A percentile compares a stretch with the other conserved stretches of the same genome.
phyloP scores from a whole-genome alignment of 2,113 vertebrate genomes.

The Semicossyphus pulcher region DNA sequence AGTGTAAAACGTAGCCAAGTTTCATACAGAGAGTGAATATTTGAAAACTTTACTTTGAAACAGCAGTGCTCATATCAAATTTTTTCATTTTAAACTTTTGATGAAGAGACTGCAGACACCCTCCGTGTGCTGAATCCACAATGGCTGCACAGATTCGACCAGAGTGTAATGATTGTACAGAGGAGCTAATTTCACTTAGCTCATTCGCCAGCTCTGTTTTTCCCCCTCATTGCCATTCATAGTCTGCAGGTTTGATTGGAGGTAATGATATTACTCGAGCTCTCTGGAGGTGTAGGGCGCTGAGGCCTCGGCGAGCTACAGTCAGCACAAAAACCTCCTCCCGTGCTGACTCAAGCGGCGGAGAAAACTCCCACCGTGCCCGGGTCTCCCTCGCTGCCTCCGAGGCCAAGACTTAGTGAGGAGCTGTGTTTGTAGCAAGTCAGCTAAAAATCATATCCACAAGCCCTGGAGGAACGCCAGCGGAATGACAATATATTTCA shows the following conservation, averaged over 20 bases:
- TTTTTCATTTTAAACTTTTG: conserved; percentile 53
- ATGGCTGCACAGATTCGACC: neutral
- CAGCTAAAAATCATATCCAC: conserved; percentile 58
- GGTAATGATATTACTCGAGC: conserved; percentile 69
- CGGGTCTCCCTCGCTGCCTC: conserved; percentile 32
- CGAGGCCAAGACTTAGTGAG: conserved; percentile 44
- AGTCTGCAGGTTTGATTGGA: conserved; percentile 65
- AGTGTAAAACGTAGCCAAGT: conserved; percentile 17
- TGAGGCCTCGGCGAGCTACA: conserved; percentile 50
- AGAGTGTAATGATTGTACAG: conserved; percentile 42
- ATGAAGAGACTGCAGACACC: conserved; percentile 47
- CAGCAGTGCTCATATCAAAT: neutral
- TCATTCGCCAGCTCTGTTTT: conserved; percentile 34
- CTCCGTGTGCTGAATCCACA: conserved; percentile 38
- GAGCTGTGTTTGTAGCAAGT: conserved; percentile 54
- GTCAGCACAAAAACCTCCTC: conserved; percentile 74
- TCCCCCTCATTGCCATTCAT: conserved; percentile 72
- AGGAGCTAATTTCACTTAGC: conserved; percentile 60
- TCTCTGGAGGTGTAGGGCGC: conserved; percentile 45
- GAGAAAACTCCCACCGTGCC: conserved; percentile 45
- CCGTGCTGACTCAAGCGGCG: conserved; percentile 71
- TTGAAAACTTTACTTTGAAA: conserved; percentile 29
- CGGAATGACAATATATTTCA: conserved; percentile 59
- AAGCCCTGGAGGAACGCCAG: conserved; percentile 32
- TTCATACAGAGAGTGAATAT: conserved; percentile 4